A percentile compares a stretch with the other conserved stretches of the same genome.
These are phyloP conservation scores for Ceratina calcarata DNA, from an alignment of 1,140 invertebrate species.

Conservation along the genomic window DNA sequence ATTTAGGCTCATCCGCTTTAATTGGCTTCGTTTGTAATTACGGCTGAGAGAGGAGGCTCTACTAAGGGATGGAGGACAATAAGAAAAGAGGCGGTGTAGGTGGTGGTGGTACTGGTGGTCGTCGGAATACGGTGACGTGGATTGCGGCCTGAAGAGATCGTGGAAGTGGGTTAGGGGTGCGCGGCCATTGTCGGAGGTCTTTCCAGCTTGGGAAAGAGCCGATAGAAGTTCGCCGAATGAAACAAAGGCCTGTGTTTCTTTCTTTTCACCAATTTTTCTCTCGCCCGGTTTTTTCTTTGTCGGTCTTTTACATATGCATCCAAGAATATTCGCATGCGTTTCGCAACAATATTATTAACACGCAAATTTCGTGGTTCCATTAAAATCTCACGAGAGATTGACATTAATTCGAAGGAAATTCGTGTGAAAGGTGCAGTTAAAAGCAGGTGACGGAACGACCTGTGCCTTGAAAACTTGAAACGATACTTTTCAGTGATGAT, in stretches of 20 bases:
- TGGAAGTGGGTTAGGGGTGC: conserved; percentile 44
- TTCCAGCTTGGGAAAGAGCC: conserved; percentile 23
- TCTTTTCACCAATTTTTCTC: too few species aligned
- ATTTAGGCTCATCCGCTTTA: conserved; percentile 64
- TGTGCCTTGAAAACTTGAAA: conserved; percentile 13
- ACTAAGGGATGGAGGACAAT: conserved; percentile 45
- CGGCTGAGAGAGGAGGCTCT: conserved; percentile 20
- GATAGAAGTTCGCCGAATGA: conserved; percentile 39
- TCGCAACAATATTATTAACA: background rate
- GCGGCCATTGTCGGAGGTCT: conserved; percentile 45
- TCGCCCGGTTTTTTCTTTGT: too few species aligned
- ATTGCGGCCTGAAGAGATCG: conserved; percentile 43
- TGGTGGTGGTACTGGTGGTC: conserved; percentile 14
- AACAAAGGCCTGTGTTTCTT: conserved; percentile 30
- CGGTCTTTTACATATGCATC: background rate
- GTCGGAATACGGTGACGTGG: conserved; percentile 42
- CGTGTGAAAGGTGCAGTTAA: background rate
- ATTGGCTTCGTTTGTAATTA: conserved; percentile 65
- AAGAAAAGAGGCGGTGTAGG: conserved; percentile 27
- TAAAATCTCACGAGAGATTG: background rate
- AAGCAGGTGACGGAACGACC: background rate
- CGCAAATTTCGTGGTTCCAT: background rate
- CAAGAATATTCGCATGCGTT: background rate
- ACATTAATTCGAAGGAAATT: too few species aligned
- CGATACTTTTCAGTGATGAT: conserved; percentile 17